Conservation (phyloP, 2,113 vertebrate genomes). For the Etheostoma spectabile region DNA sequence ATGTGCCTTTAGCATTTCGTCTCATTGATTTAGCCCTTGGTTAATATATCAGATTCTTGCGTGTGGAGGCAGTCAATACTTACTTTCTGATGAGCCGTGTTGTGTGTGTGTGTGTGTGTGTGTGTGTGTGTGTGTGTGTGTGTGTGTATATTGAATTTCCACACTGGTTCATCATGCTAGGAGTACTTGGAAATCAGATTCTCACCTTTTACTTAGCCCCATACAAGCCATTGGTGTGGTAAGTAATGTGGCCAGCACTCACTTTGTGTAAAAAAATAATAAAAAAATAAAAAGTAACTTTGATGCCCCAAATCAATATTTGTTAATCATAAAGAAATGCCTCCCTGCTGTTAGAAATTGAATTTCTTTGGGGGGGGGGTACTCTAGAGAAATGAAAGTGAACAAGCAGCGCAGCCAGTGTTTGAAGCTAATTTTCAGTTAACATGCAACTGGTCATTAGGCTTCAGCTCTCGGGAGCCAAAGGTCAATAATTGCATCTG, state of each 20-base stretch:
- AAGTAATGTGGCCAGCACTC: conserved; percentile 57
- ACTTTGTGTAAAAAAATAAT: conserved; percentile 28
- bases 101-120: too few species aligned
- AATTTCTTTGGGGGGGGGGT: conserved; percentile 57
- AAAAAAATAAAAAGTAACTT: conserved; percentile 59
- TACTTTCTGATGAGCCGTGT: conserved; percentile 71
- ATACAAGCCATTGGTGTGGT: conserved; percentile 42
- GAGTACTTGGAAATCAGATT: conserved; percentile 67
- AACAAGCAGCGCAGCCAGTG: conserved; percentile 46
- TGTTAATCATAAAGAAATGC: conserved; percentile 78
- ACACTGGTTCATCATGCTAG: conserved; percentile 67
- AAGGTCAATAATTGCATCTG: conserved; percentile 85
- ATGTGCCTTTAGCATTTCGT: conserved; percentile 78
- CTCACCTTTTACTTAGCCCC: conserved; percentile 60
- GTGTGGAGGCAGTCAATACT: conserved; percentile 67
- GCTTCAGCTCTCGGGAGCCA: conserved; percentile 73
- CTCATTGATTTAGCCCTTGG: conserved; percentile 75
- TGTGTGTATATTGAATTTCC: conserved; percentile 78
- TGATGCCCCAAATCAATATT: conserved; percentile 79
- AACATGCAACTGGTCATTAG: conserved; percentile 84
- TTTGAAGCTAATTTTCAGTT: conserved; percentile 82
- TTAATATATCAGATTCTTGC: conserved; percentile 76
- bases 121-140: neutral
- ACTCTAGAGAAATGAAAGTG: conserved; percentile 65
- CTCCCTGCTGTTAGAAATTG: conserved; percentile 70